Evolutionary conservation across 2,797 vertebrate species (phyloP), one percentile per base, ranked within the genome.

Genomic region (Rachycentron canadum): DNA sequence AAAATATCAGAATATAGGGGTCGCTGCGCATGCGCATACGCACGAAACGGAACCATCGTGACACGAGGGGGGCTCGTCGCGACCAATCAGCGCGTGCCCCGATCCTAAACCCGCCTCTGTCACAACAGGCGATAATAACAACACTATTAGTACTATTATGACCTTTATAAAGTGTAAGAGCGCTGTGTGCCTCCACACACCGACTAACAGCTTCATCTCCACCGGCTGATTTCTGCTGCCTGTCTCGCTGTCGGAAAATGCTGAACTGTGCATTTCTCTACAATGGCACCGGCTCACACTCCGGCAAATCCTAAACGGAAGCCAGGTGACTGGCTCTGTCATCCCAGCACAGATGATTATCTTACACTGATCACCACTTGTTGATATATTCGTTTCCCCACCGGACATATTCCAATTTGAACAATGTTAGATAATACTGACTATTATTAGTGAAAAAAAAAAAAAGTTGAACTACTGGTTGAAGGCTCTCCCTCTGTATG

Each of bases 1-100:
- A 95, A 95, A 95, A 95, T 94, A 95, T 94, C 91, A 92, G 91
- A 89, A 87, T 88, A 93, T 91, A 89, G 89, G 87, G 87, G 87
- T 93, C 90, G 85, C 89, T 95, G 94, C 90, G 95, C 92, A 26
- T 94, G 95, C 92, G 95, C 92, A 77, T 43, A 89, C 75, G 79
- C 80, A 78, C 88, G 64, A 55, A 90, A 82, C 92, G 90, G 91
- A 94, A 94, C 84, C 88, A 78, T 76, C 86, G 83, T 88, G 75
- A 82, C 86, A 84, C 83, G 45, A 45, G 76, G 70, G 83, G 79
- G 86, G 41, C 40, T 81, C 80, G 23, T 55, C 28, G 0, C 67
- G 71, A 74, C 95, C 95, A 95, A 95, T 95, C 92, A 82, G 30
- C 49, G 73, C 17, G 34, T 68, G 87, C 81, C 85, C 84, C 83